Evolutionary conservation across 2,888 invertebrate species (phyloP).

Genomic region (Xanthorhoe spadicearia): DNA sequence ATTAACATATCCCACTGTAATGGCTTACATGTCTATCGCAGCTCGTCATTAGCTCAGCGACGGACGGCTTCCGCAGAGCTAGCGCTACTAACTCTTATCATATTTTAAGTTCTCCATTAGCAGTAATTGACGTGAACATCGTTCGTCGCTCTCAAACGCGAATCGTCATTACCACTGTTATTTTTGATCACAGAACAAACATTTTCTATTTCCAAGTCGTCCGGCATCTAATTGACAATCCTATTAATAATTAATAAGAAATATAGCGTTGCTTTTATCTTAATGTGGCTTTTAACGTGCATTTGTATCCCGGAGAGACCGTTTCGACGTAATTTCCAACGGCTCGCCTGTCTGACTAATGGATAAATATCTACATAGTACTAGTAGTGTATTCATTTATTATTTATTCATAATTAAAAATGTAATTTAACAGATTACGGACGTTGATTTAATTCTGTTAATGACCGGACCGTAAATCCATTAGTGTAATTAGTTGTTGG

Average conservation of each 20-base stretch:
- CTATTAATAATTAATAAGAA: slow-evolving; percentile 81
- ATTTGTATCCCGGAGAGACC: slow-evolving; percentile 75
- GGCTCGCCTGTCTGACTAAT: slow-evolving; percentile 72
- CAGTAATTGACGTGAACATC: slow-evolving; percentile 83
- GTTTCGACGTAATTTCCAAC: slow-evolving; percentile 75
- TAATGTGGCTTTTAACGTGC: slow-evolving; percentile 79
- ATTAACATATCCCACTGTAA: slow-evolving; percentile 17
- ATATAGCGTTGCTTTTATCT: slow-evolving; percentile 81
- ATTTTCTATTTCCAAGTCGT: slow-evolving; percentile 78
- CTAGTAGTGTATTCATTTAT: slow-evolving; percentile 67
- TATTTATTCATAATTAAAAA: slow-evolving; percentile 67
- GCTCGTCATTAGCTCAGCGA: slow-evolving; percentile 50
- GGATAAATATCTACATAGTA: slow-evolving; percentile 68
- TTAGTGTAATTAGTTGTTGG: slow-evolving; percentile 57
- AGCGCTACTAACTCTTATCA: slow-evolving; percentile 75
- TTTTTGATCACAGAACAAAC: slow-evolving; percentile 73
- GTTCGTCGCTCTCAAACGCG: slow-evolving; percentile 81
- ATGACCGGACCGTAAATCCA: slow-evolving; percentile 60
- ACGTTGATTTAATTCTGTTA: slow-evolving; percentile 57
- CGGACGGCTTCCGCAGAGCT: slow-evolving; percentile 66
- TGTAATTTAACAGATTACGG: slow-evolving; percentile 54
- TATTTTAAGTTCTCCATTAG: slow-evolving; percentile 85
- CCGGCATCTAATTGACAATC: slow-evolving; percentile 78
- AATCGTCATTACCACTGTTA: slow-evolving; percentile 73
- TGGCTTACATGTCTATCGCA: slow-evolving; percentile 19